Evolutionary conservation across 1,140 invertebrate species (phyloP).

Genomic region (Aradophagus sp.): DNA sequence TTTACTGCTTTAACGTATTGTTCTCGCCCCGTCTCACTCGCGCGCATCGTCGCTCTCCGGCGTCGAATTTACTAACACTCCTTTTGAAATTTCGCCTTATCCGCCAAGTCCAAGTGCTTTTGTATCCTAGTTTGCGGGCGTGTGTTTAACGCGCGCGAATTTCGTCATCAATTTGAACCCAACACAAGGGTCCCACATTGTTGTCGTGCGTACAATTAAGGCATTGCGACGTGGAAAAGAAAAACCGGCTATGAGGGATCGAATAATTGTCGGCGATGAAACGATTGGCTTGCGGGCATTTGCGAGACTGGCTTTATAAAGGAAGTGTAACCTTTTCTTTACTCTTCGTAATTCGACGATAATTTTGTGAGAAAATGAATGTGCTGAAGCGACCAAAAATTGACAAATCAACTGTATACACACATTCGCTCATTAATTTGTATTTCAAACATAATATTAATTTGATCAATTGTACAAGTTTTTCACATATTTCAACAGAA

Average conservation of each 20-base stretch:
- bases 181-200: slow-evolving; percentile 33
- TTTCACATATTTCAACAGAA: too few species aligned
- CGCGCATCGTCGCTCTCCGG: slow-evolving; percentile 25
- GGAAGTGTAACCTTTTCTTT: too few species aligned
- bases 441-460: too few species aligned
- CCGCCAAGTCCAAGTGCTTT: slow-evolving; percentile 26
- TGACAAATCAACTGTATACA: too few species aligned
- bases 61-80: slow-evolving; percentile 26
- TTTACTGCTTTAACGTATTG: slow-evolving; percentile 73
- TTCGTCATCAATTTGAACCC: slow-evolving; percentile 38
- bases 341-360: too few species aligned
- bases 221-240: slow-evolving; percentile 9
- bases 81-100: slow-evolving; percentile 34
- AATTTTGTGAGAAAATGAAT: too few species aligned
- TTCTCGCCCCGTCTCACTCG: slow-evolving; percentile 66
- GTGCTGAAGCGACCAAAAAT: too few species aligned
- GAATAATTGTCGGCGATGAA: slow-evolving; percentile 18
- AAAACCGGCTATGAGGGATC: too few species aligned
- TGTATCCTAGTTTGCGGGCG: slow-evolving; percentile 30
- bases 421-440: too few species aligned
- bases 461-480: too few species aligned
- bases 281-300: slow-evolving; percentile 8
- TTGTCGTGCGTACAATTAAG: slow-evolving; percentile 14
- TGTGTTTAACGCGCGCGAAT: slow-evolving; percentile 2
- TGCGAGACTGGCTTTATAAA: too few species aligned